Percentiles rank a stretch among this genome's conserved stretches.
phyloP scores from a whole-genome alignment of 2,113 vertebrate species.

The Okapia johnstoni region DNA sequence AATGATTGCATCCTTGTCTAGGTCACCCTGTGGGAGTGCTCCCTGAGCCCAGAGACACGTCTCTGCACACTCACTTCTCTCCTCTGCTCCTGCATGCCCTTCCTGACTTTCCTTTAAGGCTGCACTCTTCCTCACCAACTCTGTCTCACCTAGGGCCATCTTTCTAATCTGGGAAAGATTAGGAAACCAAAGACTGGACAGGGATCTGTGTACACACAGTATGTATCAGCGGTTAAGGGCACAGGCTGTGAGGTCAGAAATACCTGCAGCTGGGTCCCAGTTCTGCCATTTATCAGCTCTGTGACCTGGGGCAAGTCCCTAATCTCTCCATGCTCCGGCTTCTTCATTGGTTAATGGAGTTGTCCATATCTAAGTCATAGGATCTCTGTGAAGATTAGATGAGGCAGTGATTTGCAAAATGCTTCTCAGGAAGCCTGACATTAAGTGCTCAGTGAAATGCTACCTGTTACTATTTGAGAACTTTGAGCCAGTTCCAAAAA shows the following conservation, averaged over 20 bases:
- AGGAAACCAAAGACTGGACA: neutral
- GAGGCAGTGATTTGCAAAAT: neutral
- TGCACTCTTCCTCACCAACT: neutral
- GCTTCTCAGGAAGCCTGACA: neutral
- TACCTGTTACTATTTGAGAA: neutral
- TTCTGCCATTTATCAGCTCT: neutral
- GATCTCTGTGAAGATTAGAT: neutral
- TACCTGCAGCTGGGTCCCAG: neutral
- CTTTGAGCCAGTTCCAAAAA: neutral
- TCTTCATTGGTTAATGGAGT: neutral
- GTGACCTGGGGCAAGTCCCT: neutral
- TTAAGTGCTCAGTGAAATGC: neutral
- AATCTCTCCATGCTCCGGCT: neutral
- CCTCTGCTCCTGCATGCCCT: neutral
- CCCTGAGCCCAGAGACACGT: neutral
- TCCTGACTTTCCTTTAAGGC: neutral
- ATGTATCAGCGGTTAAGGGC: neutral
- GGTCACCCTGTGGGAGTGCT: neutral
- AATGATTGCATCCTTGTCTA: neutral
- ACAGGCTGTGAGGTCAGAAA: neutral
- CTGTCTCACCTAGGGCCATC: neutral
- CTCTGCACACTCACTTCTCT: neutral
- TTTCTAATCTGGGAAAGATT: neutral
- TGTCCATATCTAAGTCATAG: neutral
- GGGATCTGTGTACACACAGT: no score